These are phyloP conservation scores for Patiria pectinifera DNA, from an alignment of 53 echinoderm and acorn worm genomes.

Conservation along the genomic window DNA sequence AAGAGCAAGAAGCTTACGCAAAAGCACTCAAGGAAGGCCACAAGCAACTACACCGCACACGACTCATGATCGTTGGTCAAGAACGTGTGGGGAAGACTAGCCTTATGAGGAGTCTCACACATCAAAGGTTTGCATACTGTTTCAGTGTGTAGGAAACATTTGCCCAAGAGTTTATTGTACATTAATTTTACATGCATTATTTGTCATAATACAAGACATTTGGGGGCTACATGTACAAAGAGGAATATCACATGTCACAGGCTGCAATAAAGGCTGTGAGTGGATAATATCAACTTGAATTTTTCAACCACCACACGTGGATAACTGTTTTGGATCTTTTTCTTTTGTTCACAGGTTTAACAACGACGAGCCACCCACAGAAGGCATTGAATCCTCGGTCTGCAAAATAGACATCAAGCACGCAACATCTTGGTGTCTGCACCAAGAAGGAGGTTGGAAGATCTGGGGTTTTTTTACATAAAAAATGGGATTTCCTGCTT, in stretches of 20 bases:
- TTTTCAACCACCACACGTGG: too few relatives aligned
- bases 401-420: constrained; percentile 14
- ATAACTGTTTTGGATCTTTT: neutral
- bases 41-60: constrained; percentile 74
- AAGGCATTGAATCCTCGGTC: neutral
- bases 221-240: too few relatives aligned
- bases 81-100: constrained; percentile 83
- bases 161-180: neutral
- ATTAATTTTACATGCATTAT: too few relatives aligned
- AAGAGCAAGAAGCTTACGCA: constrained; percentile 67
- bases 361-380: neutral
- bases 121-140: constrained; percentile 58
- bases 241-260: neutral
- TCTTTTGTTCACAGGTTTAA: neutral
- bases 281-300: too few relatives aligned
- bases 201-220: too few relatives aligned
- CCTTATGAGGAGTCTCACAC: constrained; percentile 68
- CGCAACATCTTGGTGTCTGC: neutral
- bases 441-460: neutral
- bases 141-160: neutral
- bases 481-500: neutral
- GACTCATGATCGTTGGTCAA: constrained; percentile 85
- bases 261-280: neutral
- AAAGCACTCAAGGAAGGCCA: constrained; percentile 71
- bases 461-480: neutral